Conservation (phyloP, 1,140 invertebrate genomes). For the Lepidurus apus region DNA sequence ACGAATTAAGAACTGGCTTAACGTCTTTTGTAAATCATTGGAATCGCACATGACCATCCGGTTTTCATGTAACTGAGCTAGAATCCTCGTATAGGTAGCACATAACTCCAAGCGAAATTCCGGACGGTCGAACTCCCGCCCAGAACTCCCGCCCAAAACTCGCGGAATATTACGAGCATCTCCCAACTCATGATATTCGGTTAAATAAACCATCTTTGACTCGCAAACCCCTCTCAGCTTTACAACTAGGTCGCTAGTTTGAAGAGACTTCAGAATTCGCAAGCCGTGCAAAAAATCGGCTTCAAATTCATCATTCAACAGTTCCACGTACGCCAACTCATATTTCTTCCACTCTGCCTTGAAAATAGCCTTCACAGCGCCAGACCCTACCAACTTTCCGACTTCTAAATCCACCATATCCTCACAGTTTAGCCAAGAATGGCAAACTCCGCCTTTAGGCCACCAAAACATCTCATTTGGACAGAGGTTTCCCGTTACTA, state of each 20-base stretch:
- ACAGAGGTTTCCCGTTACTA: not conserved
- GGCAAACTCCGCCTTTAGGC: not conserved
- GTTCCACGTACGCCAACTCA: not conserved
- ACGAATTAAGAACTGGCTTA: not conserved
- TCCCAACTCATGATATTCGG: not conserved
- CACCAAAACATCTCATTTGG: not conserved
- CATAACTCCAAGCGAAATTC: not conserved
- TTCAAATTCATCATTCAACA: conserved; percentile 26
- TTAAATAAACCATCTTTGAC: not conserved
- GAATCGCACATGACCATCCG: not conserved
- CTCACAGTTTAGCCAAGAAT: not conserved
- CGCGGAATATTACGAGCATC: not conserved
- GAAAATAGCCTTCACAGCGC: not conserved
- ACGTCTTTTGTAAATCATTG: not conserved
- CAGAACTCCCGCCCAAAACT: not conserved
- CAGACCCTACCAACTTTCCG: not conserved
- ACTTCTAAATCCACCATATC: not conserved
- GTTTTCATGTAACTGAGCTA: not conserved
- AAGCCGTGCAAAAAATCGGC: not conserved
- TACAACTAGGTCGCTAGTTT: not conserved
- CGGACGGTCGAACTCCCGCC: not conserved
- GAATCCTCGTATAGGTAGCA: not conserved
- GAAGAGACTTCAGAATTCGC: not conserved
- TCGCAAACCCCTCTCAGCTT: not conserved
- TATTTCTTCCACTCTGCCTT: not conserved